A percentile compares a stretch with the other conserved stretches of the same genome.
Conservation (phyloP, 2,888 invertebrate species). For the Smittia sp. region DNA sequence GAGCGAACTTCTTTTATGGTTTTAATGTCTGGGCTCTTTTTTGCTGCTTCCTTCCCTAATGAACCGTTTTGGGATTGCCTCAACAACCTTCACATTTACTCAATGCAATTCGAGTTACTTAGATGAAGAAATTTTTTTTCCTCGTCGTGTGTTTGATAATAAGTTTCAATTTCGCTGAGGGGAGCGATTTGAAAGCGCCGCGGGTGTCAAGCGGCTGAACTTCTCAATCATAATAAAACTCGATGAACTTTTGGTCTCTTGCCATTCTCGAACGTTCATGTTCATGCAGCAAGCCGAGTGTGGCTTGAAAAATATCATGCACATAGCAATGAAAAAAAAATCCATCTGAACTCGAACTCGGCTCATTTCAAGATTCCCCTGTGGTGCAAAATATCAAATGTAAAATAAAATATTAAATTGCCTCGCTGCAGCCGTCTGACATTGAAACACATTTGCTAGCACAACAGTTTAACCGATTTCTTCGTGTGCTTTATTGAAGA, state of each 20-base stretch:
- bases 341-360: neutral
- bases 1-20: neutral
- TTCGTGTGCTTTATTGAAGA: too few relatives aligned
- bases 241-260: too few relatives aligned
- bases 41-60: neutral
- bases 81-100: constrained; percentile 28
- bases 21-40: neutral
- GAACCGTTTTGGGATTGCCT: constrained; percentile 17
- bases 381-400: constrained; percentile 37
- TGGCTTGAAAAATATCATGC: too few relatives aligned
- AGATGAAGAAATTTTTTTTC: neutral
- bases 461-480: too few relatives aligned
- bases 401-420: neutral
- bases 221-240: too few relatives aligned
- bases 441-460: neutral
- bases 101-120: neutral
- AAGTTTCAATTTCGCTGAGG: too few relatives aligned
- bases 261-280: too few relatives aligned
- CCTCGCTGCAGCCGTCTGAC: neutral
- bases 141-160: too few relatives aligned
- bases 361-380: constrained; percentile 8
- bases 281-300: too few relatives aligned
- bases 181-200: too few relatives aligned
- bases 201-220: too few relatives aligned
- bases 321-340: neutral